These are phyloP conservation scores for Limenitis camilla DNA, from an alignment of 2,888 invertebrate genomes.

Conservation along the genomic window DNA sequence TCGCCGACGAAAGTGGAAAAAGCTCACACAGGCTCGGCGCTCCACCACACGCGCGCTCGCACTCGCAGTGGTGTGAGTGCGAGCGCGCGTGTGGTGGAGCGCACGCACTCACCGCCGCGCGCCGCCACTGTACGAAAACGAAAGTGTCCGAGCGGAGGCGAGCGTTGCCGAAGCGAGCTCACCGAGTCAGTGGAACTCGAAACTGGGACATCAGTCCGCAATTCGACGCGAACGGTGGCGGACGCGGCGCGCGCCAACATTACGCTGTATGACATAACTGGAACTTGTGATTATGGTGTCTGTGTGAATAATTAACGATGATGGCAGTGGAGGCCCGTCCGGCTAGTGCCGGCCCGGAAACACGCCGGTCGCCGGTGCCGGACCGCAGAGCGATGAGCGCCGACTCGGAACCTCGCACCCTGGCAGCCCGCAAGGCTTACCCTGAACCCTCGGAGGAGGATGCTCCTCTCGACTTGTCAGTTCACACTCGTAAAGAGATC, in stretches of 20 bases:
- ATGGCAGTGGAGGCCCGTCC: slow-evolving; percentile 70
- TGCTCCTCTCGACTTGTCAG: slow-evolving; percentile 86
- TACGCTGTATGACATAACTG: slow-evolving; percentile 69
- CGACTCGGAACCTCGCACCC: slow-evolving; percentile 60
- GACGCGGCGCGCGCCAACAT: slow-evolving; percentile 57
- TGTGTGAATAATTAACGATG: slow-evolving; percentile 61
- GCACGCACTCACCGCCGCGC: slow-evolving; percentile 43
- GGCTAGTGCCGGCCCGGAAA: slow-evolving; percentile 54
- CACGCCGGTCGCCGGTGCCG: slow-evolving; percentile 44
- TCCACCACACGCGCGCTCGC: slow-evolving; percentile 16
- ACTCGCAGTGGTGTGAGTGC: too few relatives aligned
- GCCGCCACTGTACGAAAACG: slow-evolving; percentile 68
- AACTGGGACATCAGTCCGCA: slow-evolving; percentile 80
- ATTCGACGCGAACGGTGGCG: slow-evolving; percentile 66
- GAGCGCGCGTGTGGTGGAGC: slow-evolving; percentile 16
- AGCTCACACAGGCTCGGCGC: slow-evolving; percentile 47
- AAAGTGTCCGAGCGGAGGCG: slow-evolving; percentile 70
- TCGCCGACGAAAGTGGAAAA: slow-evolving; percentile 68
- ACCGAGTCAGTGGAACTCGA: slow-evolving; percentile 74
- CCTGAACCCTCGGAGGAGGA: slow-evolving; percentile 71
- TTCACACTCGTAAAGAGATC: slow-evolving; percentile 65
- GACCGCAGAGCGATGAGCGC: slow-evolving; percentile 55
- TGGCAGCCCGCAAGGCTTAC: slow-evolving; percentile 70
- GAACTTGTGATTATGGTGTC: slow-evolving; percentile 65
- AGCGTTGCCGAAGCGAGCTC: slow-evolving; percentile 70